A percentile compares a stretch with the other conserved stretches of the same genome.
Evolutionary conservation across 2,797 vertebrate genomes (phyloP).

Genomic region (Sebastiscus albofasciatus): DNA sequence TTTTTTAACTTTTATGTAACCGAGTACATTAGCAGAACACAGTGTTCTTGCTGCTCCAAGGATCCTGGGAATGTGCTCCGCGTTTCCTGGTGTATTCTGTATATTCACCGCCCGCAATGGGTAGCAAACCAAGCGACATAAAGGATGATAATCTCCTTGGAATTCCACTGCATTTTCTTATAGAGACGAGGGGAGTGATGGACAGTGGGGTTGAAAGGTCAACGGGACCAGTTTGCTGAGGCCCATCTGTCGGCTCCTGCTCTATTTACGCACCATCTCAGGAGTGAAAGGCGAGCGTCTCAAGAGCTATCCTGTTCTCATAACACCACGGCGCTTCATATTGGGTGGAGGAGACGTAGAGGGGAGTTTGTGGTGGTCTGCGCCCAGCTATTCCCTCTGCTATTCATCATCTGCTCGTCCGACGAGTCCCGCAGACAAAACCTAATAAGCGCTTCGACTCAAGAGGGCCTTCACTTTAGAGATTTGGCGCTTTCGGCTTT

Average conservation of each 20-base stretch:
- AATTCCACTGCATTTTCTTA: conserved; percentile 79
- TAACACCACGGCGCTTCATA: conserved; percentile 72
- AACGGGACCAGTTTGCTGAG: conserved; percentile 84
- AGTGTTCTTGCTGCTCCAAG: not conserved
- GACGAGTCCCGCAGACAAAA: conserved; percentile 63
- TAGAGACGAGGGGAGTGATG: conserved; percentile 68
- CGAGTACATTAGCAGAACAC: conserved; percentile 13
- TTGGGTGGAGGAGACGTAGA: conserved; percentile 61
- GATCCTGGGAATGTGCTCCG: conserved; percentile 57
- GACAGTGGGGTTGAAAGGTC: conserved; percentile 86
- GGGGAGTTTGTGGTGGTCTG: conserved; percentile 66
- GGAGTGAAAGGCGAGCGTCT: conserved; percentile 80
- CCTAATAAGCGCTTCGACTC: conserved; percentile 70
- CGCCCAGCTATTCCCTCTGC: conserved; percentile 35
- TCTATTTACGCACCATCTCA: conserved; percentile 82
- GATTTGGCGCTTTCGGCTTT: conserved; percentile 68
- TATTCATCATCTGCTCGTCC: conserved; percentile 68
- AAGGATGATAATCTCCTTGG: conserved; percentile 83
- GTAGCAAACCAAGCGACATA: conserved; percentile 66
- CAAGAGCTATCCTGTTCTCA: conserved; percentile 81
- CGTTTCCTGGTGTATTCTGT: conserved; percentile 57
- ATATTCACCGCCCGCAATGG: conserved; percentile 47
- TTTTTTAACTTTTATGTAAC: conserved; percentile 11
- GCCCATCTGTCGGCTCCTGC: conserved; percentile 81
- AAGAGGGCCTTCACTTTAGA: conserved; percentile 63